Conservation (phyloP, 2,113 vertebrate genomes). For the Tamias sibiricus region DNA sequence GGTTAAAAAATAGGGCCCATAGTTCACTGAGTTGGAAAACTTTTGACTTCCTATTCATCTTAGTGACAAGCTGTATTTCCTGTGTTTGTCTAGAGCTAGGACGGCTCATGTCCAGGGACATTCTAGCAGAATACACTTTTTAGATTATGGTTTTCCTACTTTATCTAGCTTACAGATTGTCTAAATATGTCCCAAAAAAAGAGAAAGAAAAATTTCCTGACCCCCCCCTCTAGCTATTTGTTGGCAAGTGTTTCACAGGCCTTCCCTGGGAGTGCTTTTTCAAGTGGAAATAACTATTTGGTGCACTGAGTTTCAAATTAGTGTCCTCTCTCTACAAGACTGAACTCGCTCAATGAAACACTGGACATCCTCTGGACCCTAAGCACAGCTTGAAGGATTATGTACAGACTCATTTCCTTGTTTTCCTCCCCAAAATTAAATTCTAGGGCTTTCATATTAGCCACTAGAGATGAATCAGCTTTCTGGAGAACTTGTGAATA, state of each 20-base stretch:
- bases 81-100: constrained; percentile 11
- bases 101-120: not conserved
- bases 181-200: not conserved
- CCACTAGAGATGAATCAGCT: not conserved
- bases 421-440: not conserved
- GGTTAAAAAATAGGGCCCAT: not conserved
- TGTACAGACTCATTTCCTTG: not conserved
- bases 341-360: not conserved
- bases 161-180: not conserved
- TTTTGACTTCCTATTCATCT: not conserved
- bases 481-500: not conserved
- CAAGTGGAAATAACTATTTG: not conserved
- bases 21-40: constrained; percentile 9
- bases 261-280: not conserved
- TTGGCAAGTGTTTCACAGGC: not conserved
- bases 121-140: not conserved
- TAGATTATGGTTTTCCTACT: not conserved
- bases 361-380: not conserved
- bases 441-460: not conserved
- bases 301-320: not conserved
- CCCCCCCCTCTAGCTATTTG: not conserved
- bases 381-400: not conserved
- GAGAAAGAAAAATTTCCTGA: not conserved
- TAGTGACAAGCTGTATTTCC: constrained; percentile 40
- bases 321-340: not conserved